phyloP scores from a whole-genome alignment of 2,888 invertebrate species.

The Oligia fasciuncula region DNA sequence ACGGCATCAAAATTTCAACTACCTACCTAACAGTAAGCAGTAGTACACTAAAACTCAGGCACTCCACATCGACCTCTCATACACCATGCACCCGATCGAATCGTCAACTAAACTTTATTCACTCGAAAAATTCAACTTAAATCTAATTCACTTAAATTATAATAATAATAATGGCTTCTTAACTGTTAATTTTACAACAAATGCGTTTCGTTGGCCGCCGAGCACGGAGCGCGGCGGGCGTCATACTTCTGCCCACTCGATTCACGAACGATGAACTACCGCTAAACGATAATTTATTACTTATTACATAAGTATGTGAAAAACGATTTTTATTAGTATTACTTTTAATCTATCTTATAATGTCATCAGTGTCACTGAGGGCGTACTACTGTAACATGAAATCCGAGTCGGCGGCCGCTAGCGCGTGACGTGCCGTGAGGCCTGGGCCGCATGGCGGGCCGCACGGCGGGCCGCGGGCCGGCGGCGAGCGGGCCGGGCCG shows the following conservation, averaged over 20 bases:
- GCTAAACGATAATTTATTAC: slow-evolving; percentile 86
- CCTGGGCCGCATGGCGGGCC: slow-evolving; percentile 33
- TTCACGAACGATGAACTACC: slow-evolving; percentile 83
- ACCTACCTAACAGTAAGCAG: slow-evolving; percentile 90
- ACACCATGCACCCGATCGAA: slow-evolving; percentile 88
- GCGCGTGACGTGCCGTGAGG: slow-evolving; percentile 61
- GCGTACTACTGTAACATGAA: slow-evolving; percentile 76
- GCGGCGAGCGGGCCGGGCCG: slow-evolving; percentile 48
- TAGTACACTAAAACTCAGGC: slow-evolving; percentile 89
- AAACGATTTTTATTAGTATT: slow-evolving; percentile 84
- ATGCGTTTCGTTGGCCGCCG: slow-evolving; percentile 89
- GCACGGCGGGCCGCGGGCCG: slow-evolving; percentile 27
- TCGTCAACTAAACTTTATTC: slow-evolving; percentile 87
- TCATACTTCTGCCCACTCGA: slow-evolving; percentile 76
- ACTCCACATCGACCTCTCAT: slow-evolving; percentile 89
- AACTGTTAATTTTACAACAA: slow-evolving; percentile 89
- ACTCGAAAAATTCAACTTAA: slow-evolving; percentile 89
- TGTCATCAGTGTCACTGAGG: slow-evolving; percentile 77
- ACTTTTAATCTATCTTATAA: slow-evolving; percentile 82
- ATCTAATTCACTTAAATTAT: slow-evolving; percentile 89
- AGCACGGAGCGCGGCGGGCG: slow-evolving; percentile 83
- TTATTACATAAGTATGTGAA: slow-evolving; percentile 88
- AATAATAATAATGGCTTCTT: slow-evolving; percentile 89
- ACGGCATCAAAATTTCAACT: slow-evolving; percentile 89
- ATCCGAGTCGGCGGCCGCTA: slow-evolving; percentile 73